A percentile compares a stretch with the other conserved stretches of the same genome.
Evolutionary conservation across 2,113 vertebrate species (phyloP).

Genomic region (Mastomys coucha): DNA sequence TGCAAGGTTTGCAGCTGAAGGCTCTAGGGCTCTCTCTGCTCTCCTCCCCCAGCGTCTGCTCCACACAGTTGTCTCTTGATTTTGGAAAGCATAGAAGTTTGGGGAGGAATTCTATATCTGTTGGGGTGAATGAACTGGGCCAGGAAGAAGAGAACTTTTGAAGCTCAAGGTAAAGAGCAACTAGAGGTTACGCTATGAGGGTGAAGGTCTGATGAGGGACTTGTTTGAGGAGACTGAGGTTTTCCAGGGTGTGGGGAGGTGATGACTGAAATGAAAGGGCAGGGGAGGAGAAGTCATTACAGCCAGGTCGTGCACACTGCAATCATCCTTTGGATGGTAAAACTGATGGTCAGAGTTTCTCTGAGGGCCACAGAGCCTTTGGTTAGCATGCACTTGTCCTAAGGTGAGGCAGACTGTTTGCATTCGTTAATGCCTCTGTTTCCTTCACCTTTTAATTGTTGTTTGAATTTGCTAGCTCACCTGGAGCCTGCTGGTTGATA

Average conservation of each 20-base stretch:
- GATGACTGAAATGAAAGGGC: not conserved
- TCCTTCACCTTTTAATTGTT: not conserved
- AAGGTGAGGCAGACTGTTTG: not conserved
- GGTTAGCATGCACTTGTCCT: not conserved
- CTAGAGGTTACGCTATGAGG: not conserved
- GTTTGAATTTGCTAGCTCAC: not conserved
- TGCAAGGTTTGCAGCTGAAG: not conserved
- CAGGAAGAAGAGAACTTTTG: not conserved
- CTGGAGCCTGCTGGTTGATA: not conserved
- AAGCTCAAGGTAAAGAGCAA: not conserved
- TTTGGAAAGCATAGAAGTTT: not conserved
- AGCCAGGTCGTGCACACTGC: not conserved
- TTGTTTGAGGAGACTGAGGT: not conserved
- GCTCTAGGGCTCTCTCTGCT: fast-evolving
- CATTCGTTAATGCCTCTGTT: not conserved
- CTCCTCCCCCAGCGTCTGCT: not conserved
- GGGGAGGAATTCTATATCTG: not conserved
- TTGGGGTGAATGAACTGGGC: no score
- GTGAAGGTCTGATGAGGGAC: not conserved
- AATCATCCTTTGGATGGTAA: not conserved
- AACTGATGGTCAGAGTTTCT: not conserved
- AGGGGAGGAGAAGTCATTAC: not conserved
- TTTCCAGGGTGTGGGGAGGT: not conserved
- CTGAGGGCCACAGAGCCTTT: not conserved
- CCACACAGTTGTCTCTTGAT: not conserved